A percentile compares a stretch with the other conserved stretches of the same genome.
phyloP scores from a whole-genome alignment of 2,797 vertebrate species.

The Sebastes umbrosus region DNA sequence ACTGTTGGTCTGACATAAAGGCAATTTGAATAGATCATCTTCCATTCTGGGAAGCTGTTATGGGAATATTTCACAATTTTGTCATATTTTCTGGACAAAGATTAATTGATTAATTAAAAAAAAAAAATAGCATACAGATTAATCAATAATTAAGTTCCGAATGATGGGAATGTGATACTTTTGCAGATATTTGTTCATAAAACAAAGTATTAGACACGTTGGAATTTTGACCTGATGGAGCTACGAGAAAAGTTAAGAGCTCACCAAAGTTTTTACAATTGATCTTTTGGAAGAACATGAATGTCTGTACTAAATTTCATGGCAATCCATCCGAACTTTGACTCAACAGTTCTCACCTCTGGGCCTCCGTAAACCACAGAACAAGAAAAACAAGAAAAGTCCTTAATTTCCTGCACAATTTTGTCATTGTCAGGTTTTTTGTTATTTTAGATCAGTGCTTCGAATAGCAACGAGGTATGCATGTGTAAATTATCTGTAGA shows the following conservation, averaged over 20 bases:
- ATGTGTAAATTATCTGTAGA: constrained; percentile 27
- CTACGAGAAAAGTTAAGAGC: neutral
- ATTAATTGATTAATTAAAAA: neutral
- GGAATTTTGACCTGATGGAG: neutral
- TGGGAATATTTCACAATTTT: neutral
- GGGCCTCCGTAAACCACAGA: neutral
- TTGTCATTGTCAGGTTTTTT: constrained; percentile 5
- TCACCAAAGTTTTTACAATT: neutral
- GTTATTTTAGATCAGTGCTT: neutral
- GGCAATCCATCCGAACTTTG: neutral
- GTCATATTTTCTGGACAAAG: neutral
- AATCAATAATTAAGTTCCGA: neutral
- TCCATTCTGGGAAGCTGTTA: neutral
- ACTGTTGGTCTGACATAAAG: neutral
- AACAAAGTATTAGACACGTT: neutral
- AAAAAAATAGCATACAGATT: neutral
- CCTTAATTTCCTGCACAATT: constrained; percentile 10
- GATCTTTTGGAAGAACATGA: neutral
- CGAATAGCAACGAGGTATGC: neutral
- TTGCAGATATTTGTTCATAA: neutral
- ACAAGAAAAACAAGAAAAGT: neutral
- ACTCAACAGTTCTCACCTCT: neutral
- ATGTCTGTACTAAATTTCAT: neutral
- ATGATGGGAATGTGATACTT: neutral
- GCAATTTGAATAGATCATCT: neutral